Evolutionary conservation across 1,140 invertebrate genomes (phyloP).

Genomic region (Bombus picipes): DNA sequence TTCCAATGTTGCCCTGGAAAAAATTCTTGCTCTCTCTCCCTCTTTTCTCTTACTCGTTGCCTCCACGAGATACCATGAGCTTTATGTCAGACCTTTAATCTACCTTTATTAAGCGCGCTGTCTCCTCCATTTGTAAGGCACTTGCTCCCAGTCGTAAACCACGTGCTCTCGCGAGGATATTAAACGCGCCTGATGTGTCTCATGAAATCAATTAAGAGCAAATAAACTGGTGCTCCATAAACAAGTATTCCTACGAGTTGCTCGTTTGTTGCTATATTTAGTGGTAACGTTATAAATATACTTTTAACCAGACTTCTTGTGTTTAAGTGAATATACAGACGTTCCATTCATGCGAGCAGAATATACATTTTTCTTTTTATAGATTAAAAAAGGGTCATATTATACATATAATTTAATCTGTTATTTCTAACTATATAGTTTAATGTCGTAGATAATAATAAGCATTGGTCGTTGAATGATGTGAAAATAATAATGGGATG

Average conservation of each 20-base stretch:
- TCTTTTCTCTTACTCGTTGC: not conserved
- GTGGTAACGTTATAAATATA: constrained; percentile 10
- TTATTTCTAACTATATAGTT: too few species aligned
- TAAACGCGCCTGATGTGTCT: constrained; percentile 39
- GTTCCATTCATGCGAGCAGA: not conserved
- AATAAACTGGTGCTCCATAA: constrained; percentile 40
- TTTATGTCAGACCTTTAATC: constrained; percentile 42
- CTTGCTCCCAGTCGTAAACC: constrained; percentile 47
- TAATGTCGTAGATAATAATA: too few species aligned
- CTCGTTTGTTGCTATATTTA: constrained; percentile 32
- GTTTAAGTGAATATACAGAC: not conserved
- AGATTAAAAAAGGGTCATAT: too few species aligned
- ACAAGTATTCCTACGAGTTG: constrained; percentile 19
- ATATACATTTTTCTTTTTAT: too few species aligned
- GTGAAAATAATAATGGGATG: too few species aligned
- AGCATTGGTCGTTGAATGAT: too few species aligned
- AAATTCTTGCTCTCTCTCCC: not conserved
- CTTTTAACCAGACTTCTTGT: not conserved
- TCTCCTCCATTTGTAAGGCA: constrained; percentile 44
- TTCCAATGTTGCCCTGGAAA: not conserved
- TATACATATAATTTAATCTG: too few species aligned
- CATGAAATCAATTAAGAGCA: constrained; percentile 51
- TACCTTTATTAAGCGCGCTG: constrained; percentile 48
- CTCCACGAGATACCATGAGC: not conserved
- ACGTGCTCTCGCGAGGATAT: constrained; percentile 22